phyloP scores from a whole-genome alignment of 1,140 invertebrate species.

The Drosophila ercepeae region DNA sequence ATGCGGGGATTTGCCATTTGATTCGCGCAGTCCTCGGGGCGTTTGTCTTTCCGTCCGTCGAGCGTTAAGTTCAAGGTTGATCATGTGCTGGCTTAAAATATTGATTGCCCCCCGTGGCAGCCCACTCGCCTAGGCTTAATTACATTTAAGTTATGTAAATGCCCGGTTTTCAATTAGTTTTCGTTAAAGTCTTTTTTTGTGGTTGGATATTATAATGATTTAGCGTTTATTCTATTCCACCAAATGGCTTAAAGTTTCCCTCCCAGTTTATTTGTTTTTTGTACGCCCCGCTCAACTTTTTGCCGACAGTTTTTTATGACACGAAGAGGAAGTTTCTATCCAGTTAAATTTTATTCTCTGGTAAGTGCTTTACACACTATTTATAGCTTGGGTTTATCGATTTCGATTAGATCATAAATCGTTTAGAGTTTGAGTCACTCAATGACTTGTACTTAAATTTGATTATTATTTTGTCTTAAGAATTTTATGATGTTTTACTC shows the following conservation, averaged over 20 bases:
- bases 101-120: slow-evolving; percentile 63
- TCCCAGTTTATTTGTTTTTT: slow-evolving; percentile 21
- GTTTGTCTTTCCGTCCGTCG: slow-evolving; percentile 11
- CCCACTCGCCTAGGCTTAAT: slow-evolving; percentile 43
- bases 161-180: slow-evolving; percentile 71
- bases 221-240: slow-evolving; percentile 28
- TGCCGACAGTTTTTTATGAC: slow-evolving; percentile 4
- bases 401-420: slow-evolving; percentile 45
- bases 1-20: slow-evolving; percentile 50
- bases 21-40: slow-evolving; percentile 48
- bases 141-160: slow-evolving; percentile 80
- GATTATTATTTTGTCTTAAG: not conserved
- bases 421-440: slow-evolving; percentile 22
- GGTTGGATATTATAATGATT: slow-evolving; percentile 44
- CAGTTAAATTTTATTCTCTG: slow-evolving; percentile 6
- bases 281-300: too few relatives aligned
- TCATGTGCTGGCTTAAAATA: slow-evolving; percentile 54
- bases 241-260: slow-evolving; percentile 17
- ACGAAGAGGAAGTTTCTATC: slow-evolving; percentile 12
- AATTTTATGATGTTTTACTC: slow-evolving; percentile 17
- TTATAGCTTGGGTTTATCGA: slow-evolving; percentile 35
- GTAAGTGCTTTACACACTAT: slow-evolving; percentile 40
- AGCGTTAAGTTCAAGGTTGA: slow-evolving; percentile 66
- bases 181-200: slow-evolving; percentile 56
- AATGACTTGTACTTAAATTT: slow-evolving; percentile 18